A percentile compares a stretch with the other conserved stretches of the same genome.
Evolutionary conservation across 2,113 vertebrate species (phyloP).

Genomic region (Ciconia boyciana): DNA sequence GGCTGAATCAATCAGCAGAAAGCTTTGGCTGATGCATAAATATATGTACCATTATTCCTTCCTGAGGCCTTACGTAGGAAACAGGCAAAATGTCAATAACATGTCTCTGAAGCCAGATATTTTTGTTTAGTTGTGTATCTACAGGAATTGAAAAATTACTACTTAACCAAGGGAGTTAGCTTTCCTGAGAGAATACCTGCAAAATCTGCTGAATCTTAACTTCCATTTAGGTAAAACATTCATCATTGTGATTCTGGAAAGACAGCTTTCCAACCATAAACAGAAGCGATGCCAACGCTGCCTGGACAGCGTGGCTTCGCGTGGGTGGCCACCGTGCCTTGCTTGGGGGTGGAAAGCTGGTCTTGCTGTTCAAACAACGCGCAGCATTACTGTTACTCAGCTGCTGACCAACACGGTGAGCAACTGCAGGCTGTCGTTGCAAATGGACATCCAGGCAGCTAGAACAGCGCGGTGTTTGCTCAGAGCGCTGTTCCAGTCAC

Average conservation of each 20-base stretch:
- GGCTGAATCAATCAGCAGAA: not conserved
- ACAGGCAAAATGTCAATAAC: not conserved
- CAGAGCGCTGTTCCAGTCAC: not conserved
- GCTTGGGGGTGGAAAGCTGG: no score
- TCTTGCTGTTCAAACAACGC: accelerated
- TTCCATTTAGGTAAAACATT: not conserved
- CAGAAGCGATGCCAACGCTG: not conserved
- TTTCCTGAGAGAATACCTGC: not conserved
- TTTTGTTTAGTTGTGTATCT: not conserved
- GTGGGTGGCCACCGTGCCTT: accelerated
- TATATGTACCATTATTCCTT: not conserved
- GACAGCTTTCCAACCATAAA: not conserved
- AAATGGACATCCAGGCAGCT: not conserved
- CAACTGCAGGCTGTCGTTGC: no score
- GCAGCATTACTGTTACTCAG: no score
- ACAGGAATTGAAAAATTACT: not conserved
- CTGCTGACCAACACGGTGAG: not conserved
- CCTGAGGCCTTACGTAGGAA: not conserved
- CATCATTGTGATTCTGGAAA: not conserved
- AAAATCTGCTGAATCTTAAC: not conserved
- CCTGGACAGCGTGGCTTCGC: not conserved
- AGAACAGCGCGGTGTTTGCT: not conserved
- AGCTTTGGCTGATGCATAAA: not conserved
- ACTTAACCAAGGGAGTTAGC: not conserved
- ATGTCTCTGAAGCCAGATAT: not conserved